Evolutionary conservation across 2,113 vertebrate species (phyloP).

Genomic region (Muntiacus reevesi): DNA sequence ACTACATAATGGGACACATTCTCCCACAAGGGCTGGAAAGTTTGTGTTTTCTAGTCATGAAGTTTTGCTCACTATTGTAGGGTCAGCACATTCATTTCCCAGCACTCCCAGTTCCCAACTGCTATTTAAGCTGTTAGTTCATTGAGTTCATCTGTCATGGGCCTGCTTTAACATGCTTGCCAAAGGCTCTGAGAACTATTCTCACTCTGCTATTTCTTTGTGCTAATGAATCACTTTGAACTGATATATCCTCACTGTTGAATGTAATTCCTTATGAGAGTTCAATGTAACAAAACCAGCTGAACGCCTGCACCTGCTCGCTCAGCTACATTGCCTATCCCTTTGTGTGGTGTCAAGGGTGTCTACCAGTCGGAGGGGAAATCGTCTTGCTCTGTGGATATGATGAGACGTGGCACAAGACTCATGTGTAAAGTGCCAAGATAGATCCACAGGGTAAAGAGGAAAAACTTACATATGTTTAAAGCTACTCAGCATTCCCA

Average conservation of each 20-base stretch:
- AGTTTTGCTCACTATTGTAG: conserved; percentile 66
- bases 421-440: neutral
- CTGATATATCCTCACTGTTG: conserved; percentile 7
- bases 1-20: conserved; percentile 51
- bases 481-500: neutral
- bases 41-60: conserved; percentile 74
- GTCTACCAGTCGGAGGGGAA: neutral
- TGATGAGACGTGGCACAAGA: neutral
- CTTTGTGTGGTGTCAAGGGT: neutral
- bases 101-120: conserved; percentile 43
- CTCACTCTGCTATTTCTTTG: conserved; percentile 40
- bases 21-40: conserved; percentile 20
- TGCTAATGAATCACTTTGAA: conserved; percentile 70
- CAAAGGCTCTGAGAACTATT: conserved; percentile 57
- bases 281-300: conserved; percentile 12
- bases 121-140: conserved; percentile 74
- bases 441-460: neutral
- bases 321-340: neutral
- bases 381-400: neutral
- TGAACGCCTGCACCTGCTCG: neutral
- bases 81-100: conserved; percentile 75
- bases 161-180: conserved; percentile 57
- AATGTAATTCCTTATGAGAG: conserved; percentile 48
- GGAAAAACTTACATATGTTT: neutral
- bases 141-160: conserved; percentile 74